Conservation (phyloP, 2,888 invertebrate genomes). For the Eristalis arbustorum region DNA sequence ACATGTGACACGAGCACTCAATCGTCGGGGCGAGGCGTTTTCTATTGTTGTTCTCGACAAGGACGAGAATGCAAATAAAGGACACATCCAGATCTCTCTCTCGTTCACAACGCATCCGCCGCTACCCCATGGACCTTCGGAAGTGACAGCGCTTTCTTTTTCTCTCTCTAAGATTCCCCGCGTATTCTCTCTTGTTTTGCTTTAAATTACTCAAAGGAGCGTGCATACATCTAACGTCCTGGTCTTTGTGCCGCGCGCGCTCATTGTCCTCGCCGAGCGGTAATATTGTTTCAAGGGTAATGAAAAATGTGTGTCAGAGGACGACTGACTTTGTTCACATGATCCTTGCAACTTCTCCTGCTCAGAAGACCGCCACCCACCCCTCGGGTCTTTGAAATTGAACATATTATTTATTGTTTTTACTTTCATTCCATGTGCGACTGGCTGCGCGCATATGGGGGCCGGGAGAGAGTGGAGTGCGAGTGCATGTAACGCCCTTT, state of each 20-base stretch:
- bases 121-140: not conserved
- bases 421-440: constrained; percentile 15
- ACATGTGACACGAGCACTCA: not conserved
- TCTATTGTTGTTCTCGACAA: too few relatives aligned
- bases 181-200: not conserved
- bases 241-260: not conserved
- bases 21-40: too few relatives aligned
- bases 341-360: constrained; percentile 37
- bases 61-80: constrained; percentile 23
- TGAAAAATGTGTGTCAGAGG: constrained; percentile 62
- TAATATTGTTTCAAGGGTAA: constrained; percentile 68
- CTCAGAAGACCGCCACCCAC: not conserved
- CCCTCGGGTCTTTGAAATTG: constrained; percentile 41
- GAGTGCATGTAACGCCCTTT: constrained; percentile 20
- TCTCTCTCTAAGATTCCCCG: not conserved
- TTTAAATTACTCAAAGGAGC: not conserved
- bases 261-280: constrained; percentile 40
- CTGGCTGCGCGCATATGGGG: not conserved
- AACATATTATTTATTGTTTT: constrained; percentile 62
- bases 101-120: not conserved
- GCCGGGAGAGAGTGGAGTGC: too few relatives aligned
- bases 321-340: constrained; percentile 26
- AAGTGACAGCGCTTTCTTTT: not conserved
- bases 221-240: not conserved
- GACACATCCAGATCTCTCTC: constrained; percentile 18